Conservation (phyloP, 1,140 invertebrate genomes). For the Varroa destructor region DNA sequence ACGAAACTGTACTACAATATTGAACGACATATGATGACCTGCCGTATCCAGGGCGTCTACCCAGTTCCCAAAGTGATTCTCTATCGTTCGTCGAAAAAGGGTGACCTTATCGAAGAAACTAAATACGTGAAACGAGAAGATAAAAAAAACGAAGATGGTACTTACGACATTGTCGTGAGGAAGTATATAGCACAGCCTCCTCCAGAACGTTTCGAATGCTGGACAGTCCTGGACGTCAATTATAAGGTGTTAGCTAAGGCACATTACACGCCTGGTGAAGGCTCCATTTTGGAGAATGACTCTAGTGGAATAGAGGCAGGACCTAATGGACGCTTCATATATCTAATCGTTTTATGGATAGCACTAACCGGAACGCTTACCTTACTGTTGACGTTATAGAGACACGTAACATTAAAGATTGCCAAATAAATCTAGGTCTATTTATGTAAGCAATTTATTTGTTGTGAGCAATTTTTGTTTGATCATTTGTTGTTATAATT, state of each 20-base stretch:
- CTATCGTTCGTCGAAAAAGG: slow-evolving; percentile 2
- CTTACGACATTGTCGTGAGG: not conserved
- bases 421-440: too few species aligned
- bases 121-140: slow-evolving; percentile 12
- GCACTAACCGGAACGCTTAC: too few species aligned
- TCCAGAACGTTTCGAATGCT: slow-evolving; percentile 19
- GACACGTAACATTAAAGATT: too few species aligned
- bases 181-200: not conserved
- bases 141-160: slow-evolving; percentile 1
- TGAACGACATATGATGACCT: slow-evolving; percentile 18
- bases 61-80: slow-evolving; percentile 3
- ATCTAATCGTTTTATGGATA: too few species aligned
- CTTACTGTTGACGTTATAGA: too few species aligned
- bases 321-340: too few species aligned
- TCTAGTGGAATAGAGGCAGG: not conserved
- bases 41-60: slow-evolving; percentile 5
- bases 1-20: slow-evolving; percentile 25
- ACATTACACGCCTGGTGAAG: not conserved
- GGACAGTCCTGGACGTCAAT: slow-evolving; percentile 15
- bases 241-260: slow-evolving; percentile 7
- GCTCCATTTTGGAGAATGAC: slow-evolving; percentile 1
- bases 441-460: too few species aligned
- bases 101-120: slow-evolving; percentile 10
- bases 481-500: too few species aligned
- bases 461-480: too few species aligned